phyloP scores from a whole-genome alignment of 2,797 vertebrate genomes.

The Toxotes lorentzi region DNA sequence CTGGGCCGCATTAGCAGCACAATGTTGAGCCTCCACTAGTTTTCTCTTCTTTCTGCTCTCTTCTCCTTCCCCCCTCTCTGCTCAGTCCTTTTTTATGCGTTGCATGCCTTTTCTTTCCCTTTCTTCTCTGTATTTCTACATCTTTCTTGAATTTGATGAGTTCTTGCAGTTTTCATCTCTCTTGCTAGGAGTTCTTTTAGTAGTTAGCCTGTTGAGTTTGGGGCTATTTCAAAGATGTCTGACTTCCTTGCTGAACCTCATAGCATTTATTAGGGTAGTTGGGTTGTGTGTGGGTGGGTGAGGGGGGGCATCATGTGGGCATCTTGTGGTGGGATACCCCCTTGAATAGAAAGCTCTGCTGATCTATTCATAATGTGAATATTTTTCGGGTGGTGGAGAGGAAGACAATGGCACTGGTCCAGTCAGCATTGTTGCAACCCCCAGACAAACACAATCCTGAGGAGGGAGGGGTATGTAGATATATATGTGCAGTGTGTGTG shows the following conservation, averaged over 20 bases:
- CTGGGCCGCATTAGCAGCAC: constrained; percentile 85
- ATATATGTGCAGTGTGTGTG: constrained; percentile 3
- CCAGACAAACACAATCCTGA: constrained; percentile 33
- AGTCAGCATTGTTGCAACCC: constrained; percentile 56
- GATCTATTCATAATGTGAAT: constrained; percentile 35
- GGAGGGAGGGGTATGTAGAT: constrained; percentile 9
- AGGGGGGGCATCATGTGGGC: too few relatives aligned
- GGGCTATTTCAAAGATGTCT: not conserved
- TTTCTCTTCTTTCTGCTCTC: constrained; percentile 33
- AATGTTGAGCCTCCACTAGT: constrained; percentile 70
- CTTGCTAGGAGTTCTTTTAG: not conserved
- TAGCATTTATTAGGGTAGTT: too few relatives aligned
- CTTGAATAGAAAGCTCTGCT: constrained; percentile 19
- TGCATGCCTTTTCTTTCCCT: not conserved
- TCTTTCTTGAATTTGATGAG: not conserved
- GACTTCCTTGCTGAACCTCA: not conserved
- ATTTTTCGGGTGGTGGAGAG: constrained; percentile 19
- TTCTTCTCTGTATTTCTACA: not conserved
- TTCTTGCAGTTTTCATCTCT: not conserved
- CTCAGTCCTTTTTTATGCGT: not conserved
- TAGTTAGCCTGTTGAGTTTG: not conserved
- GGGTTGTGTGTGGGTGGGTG: not conserved
- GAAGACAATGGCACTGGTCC: constrained; percentile 55
- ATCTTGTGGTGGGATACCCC: not conserved
- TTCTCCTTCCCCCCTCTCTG: constrained; percentile 25